These are phyloP conservation scores for Cerastis rubricosa DNA, from an alignment of 2,888 invertebrate species.

Conservation along the genomic window DNA sequence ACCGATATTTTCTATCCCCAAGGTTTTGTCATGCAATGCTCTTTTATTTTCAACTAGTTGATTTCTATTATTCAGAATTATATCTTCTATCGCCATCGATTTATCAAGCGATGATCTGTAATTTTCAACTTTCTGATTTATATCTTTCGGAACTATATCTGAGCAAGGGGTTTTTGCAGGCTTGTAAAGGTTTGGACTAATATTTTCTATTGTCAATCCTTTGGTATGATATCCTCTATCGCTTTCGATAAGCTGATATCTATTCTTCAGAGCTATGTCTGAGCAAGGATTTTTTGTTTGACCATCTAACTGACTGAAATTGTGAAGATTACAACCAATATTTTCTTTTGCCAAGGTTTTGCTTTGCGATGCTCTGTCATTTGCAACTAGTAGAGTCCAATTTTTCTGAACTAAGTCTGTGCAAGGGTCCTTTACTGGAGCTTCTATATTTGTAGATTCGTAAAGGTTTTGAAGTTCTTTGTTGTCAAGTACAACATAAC, in stretches of 20 bases:
- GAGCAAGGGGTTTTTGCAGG: not conserved
- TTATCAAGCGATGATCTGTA: not conserved
- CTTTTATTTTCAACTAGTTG: not conserved
- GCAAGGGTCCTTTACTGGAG: not conserved
- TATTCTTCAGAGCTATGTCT: not conserved
- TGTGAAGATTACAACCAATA: not conserved
- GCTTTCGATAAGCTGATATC: not conserved
- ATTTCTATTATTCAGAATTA: not conserved
- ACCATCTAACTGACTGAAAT: not conserved
- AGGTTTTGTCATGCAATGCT: not conserved
- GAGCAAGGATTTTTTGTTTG: not conserved
- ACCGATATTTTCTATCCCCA: not conserved
- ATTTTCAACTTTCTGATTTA: not conserved
- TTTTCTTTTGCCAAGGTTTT: not conserved
- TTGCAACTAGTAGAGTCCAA: not conserved
- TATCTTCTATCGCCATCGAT: not conserved
- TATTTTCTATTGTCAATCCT: not conserved
- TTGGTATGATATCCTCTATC: constrained; percentile 1
- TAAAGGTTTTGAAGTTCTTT: not conserved
- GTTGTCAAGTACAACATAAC: not conserved
- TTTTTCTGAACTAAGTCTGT: not conserved
- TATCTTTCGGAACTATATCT: not conserved
- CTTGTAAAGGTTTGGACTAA: not conserved
- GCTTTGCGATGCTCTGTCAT: not conserved
- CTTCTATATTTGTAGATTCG: not conserved